Conservation (phyloP, 2,888 invertebrate genomes). For the Acanthopleura granulata region DNA sequence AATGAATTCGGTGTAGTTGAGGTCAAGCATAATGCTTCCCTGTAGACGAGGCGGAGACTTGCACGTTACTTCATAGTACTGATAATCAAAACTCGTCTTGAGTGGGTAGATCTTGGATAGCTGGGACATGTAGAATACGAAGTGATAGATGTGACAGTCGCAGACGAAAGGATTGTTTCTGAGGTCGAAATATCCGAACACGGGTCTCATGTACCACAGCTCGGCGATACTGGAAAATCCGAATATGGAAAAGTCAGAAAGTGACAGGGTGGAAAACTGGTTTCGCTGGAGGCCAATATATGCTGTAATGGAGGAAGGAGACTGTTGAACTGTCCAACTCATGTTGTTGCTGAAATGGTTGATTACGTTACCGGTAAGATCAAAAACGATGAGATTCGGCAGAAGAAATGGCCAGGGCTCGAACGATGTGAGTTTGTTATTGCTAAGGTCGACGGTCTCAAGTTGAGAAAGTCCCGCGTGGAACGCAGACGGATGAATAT, state of each 20-base stretch:
- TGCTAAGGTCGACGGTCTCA: slow-evolving; percentile 15
- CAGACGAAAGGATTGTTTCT: slow-evolving; percentile 17
- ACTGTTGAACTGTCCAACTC: slow-evolving; percentile 8
- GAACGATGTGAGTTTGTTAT: slow-evolving; percentile 1
- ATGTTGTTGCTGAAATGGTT: slow-evolving; percentile 9
- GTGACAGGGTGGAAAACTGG: not conserved
- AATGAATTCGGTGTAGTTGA: slow-evolving; percentile 15
- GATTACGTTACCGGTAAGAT: not conserved
- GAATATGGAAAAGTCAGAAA: not conserved
- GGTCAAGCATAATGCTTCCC: not conserved
- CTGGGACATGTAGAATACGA: not conserved
- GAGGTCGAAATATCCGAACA: slow-evolving; percentile 16
- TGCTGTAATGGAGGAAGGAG: not conserved
- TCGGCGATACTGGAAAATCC: slow-evolving; percentile 2
- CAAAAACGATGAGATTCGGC: not conserved
- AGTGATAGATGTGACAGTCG: slow-evolving; percentile 15
- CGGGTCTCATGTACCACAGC: slow-evolving; percentile 15
- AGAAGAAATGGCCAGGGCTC: slow-evolving; percentile 20
- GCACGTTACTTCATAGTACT: slow-evolving; percentile 17
- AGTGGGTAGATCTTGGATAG: not conserved
- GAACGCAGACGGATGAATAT: slow-evolving; percentile 5
- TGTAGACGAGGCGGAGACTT: not conserved
- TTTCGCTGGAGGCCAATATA: slow-evolving; percentile 7
- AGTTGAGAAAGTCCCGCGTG: slow-evolving; percentile 9
- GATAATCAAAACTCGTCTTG: slow-evolving; percentile 10